These are phyloP conservation scores for Mustela erminea DNA, from an alignment of 2,797 vertebrate genomes.

Conservation along the genomic window DNA sequence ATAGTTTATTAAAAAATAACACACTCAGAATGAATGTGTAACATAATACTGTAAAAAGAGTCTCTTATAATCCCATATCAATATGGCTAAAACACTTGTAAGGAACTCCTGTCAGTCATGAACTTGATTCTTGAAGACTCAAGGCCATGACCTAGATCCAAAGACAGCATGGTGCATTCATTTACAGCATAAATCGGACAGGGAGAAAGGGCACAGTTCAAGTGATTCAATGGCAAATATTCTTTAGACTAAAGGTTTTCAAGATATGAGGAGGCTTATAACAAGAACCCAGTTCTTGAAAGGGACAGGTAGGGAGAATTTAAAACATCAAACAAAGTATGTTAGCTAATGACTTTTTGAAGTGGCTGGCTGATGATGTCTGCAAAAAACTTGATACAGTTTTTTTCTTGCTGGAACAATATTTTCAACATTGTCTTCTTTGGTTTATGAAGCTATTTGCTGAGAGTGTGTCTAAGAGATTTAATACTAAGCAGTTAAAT, in stretches of 20 bases:
- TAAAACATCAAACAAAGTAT: conserved; percentile 34
- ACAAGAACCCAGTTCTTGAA: neutral
- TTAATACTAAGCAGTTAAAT: conserved; percentile 50
- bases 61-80: neutral
- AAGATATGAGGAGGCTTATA: neutral
- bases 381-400: neutral
- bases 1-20: conserved; percentile 51
- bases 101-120: neutral
- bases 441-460: conserved; percentile 36
- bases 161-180: neutral
- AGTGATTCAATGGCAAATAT: neutral
- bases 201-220: neutral
- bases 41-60: neutral
- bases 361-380: neutral
- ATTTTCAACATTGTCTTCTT: neutral
- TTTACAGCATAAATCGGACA: conserved; percentile 16
- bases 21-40: conserved; percentile 35
- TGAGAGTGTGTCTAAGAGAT: conserved; percentile 21
- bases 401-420: neutral
- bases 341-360: conserved; percentile 38
- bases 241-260: neutral
- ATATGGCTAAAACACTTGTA: neutral
- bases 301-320: neutral
- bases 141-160: neutral
- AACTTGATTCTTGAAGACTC: neutral